Conservation (phyloP, 2,113 vertebrate species). For the Cacatua alba region DNA sequence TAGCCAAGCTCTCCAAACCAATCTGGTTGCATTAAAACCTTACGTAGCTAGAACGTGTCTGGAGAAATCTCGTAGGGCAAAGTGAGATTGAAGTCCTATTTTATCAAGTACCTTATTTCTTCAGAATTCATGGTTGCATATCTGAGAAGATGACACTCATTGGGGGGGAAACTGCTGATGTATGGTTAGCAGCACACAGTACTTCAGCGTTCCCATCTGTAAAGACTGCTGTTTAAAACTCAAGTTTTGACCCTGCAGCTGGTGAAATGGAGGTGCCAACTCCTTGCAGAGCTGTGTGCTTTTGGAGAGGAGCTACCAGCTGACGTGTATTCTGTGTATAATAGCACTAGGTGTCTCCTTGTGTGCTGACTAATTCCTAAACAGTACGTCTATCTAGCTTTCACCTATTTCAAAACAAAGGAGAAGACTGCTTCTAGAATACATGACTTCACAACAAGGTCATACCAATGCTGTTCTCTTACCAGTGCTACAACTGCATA, state of each 20-base stretch:
- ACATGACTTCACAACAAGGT: not conserved
- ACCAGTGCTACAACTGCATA: not conserved
- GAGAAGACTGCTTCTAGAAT: not conserved
- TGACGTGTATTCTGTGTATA: not conserved
- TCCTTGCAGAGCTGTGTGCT: not conserved
- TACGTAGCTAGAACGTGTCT: not conserved
- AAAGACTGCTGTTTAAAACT: not conserved
- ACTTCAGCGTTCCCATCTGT: not conserved
- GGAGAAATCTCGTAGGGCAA: not conserved
- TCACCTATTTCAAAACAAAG: not conserved
- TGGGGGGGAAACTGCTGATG: not conserved
- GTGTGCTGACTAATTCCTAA: not conserved
- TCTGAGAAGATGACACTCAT: not conserved
- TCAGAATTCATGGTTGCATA: not conserved
- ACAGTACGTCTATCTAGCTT: not conserved
- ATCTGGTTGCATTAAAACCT: not conserved
- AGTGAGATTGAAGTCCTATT: not conserved
- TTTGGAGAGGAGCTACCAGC: not conserved
- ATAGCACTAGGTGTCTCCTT: not conserved
- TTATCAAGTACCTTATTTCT: not conserved
- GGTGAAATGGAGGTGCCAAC: not conserved
- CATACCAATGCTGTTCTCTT: not conserved
- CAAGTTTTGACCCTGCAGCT: not conserved
- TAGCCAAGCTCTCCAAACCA: not conserved
- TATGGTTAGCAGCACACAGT: not conserved